A percentile compares a stretch with the other conserved stretches of the same genome.
These are phyloP conservation scores for Paracentrotus lividus DNA, from an alignment of 53 echinoderm and acorn worm species.

Conservation along the genomic window DNA sequence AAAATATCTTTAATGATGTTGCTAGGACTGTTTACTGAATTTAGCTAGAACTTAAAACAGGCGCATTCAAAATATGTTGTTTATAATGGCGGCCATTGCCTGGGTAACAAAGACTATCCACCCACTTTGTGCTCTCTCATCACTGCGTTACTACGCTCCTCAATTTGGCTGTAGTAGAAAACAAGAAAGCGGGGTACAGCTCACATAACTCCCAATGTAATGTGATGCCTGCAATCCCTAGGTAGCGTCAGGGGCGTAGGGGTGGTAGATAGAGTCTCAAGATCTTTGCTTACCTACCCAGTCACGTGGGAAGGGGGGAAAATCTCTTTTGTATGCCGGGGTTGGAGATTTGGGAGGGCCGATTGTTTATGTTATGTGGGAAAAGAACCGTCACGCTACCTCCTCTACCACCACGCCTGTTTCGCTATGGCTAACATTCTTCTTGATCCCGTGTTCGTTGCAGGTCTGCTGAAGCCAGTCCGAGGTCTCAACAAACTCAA, in stretches of 20 bases:
- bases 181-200: neutral
- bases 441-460: conserved; percentile 86
- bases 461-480: conserved; percentile 94
- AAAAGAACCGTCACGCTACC: conserved; percentile 16
- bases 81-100: neutral
- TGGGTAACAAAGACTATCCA: conserved; percentile 17
- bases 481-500: conserved; percentile 80
- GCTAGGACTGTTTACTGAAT: too few species aligned
- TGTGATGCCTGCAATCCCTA: conserved; percentile 27
- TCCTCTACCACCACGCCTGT: conserved; percentile 35
- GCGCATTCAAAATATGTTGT: too few species aligned
- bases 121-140: neutral
- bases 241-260: conserved; percentile 45
- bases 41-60: too few species aligned
- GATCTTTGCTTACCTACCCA: conserved; percentile 21
- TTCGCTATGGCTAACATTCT: conserved; percentile 80
- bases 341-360: conserved; percentile 38
- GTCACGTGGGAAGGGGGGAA: conserved; percentile 50
- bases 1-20: too few species aligned
- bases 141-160: neutral
- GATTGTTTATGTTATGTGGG: conserved; percentile 64
- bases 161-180: conserved; percentile 23
- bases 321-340: conserved; percentile 22
- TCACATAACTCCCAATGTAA: conserved; percentile 20
- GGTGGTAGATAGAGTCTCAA: conserved; percentile 22